These are phyloP conservation scores for Adelognathus sp. DNA, from an alignment of 2,888 invertebrate genomes.

Conservation along the genomic window DNA sequence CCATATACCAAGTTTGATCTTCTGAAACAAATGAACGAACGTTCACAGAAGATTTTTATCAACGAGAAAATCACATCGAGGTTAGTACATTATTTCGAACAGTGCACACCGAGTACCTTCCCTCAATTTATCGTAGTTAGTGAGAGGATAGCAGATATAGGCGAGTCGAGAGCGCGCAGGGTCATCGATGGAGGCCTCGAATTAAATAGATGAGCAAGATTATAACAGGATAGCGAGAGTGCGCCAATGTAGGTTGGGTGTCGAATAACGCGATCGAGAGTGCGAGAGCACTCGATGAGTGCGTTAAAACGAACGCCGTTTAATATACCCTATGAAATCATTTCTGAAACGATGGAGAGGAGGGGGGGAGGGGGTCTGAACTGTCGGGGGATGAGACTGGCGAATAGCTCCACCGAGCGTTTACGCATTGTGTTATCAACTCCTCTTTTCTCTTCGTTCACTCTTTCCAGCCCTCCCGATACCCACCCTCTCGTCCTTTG, in stretches of 20 bases:
- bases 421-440: constrained; percentile 62
- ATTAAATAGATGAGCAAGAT: constrained; percentile 37
- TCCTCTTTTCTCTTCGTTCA: constrained; percentile 13
- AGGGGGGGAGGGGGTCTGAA: not conserved
- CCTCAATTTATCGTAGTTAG: constrained; percentile 18
- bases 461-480: constrained; percentile 6
- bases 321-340: constrained; percentile 51
- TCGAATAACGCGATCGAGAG: not conserved
- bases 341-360: constrained; percentile 37
- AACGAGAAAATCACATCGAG: not conserved
- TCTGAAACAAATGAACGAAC: not conserved
- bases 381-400: not conserved
- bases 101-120: not conserved
- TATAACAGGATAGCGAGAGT: constrained; percentile 2
- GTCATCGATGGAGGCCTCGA: constrained; percentile 9
- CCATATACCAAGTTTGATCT: not conserved
- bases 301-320: constrained; percentile 46
- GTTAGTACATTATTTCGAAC: not conserved
- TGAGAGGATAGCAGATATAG: not conserved
- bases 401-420: constrained; percentile 37
- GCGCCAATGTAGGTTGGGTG: not conserved
- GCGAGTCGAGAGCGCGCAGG: not conserved
- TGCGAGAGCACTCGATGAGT: constrained; percentile 11
- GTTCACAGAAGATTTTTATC: not conserved
- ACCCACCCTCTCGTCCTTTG: constrained; percentile 25